Base-by-base conservation (phyloP, 2,888 invertebrate species). In the Mycalesis mineus region DNA sequence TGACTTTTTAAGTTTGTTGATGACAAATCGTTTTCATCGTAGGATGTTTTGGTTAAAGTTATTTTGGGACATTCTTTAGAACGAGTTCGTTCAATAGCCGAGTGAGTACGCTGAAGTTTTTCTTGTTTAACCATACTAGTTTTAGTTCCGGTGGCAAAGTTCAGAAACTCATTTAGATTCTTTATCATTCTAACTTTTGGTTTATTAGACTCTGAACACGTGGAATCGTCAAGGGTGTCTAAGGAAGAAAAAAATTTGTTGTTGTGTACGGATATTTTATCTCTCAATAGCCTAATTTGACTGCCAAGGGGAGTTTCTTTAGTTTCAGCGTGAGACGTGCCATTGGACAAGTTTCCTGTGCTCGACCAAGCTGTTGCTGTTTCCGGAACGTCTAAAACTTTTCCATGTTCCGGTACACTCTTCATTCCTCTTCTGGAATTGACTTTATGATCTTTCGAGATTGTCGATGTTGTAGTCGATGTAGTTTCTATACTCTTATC, bases 131-230 rank as follows among this genome's bases (percentile, higher is more conserved):
- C 55, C 45, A 58, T 63, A 50, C 61, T 69, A 7, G 73, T 63
- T 77, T 93, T 94, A 74, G 92, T 94, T 1, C 91, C 88, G 1
- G 93, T 91, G 0, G 95, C 93, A 71, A 96, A 94, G 72, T 94
- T 95, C 0, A 96, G 88, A 76, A 96, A 96, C 82, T 96, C 96
- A 72, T 96, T 96, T 37, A 96, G 88, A 79, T 96, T 96, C 80
- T 94, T 95, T 2, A 96, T 95, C 85, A 82, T 83, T 75, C 74
- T 91, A 66, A 84, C 84, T 84, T 78, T 81, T 33, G 82, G 83
- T 71, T 77, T 84, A 62, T 69, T 84, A 65, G 69, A 76, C 68
- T 80, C 91, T 69, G 74, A 77, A 75, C 62, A 80, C 66, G 64
- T 73, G 13, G 78, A 63, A 49, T 72, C 73, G 60, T 93, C 92